Base-by-base conservation (phyloP, 1,140 invertebrate genomes). In the Heliothis virescens region DNA sequence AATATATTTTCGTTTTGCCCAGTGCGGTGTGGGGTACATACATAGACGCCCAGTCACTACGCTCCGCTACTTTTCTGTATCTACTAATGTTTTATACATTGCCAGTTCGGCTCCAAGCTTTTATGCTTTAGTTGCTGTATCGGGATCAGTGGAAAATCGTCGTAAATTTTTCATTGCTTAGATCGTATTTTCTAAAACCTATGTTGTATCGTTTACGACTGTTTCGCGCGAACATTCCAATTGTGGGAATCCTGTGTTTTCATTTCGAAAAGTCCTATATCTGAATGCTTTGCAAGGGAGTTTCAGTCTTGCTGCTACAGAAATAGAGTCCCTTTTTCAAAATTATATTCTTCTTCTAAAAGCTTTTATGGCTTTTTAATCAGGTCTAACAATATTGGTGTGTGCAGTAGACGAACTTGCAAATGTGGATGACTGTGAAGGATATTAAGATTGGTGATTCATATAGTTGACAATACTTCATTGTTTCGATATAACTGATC, bases 1-100 rank as follows among this genome's bases (percentile, higher is more conserved):
- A 95, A 95, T 95, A 95, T 95, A 95, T 94, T 92, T 94, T 94
- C 93, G 93, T 94, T 94, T 94, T 94, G 91, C 90, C 89, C 92
- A 92, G 86, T 93, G 93, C 89, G 92, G 93, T 92, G 87, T 86
- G 87, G 85, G 89, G 83, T 91, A 90, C 88, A 91, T 90, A 79
- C 60, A 78, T 52, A 91, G 88, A 91, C 89, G 91, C 87, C 63
- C 88, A 91, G 90, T 91, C 89, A 89, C 86, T 90, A 85, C 80
- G 87, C 81, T 86, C 83, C 87, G 89, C 85, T 90, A 89, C 89
- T 91, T 90, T 90, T 92, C 91, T 91, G 85, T 94, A 72, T 91
- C 87, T 91, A 89, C 88, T 91, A 91, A 94, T 92, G 91, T 92
- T 91, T 92, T 92, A 94, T 94, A 94, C 92, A 94, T 94, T 82